Conservation (phyloP, 2,797 vertebrate species). For the Pseudotriccus pelzelni region DNA sequence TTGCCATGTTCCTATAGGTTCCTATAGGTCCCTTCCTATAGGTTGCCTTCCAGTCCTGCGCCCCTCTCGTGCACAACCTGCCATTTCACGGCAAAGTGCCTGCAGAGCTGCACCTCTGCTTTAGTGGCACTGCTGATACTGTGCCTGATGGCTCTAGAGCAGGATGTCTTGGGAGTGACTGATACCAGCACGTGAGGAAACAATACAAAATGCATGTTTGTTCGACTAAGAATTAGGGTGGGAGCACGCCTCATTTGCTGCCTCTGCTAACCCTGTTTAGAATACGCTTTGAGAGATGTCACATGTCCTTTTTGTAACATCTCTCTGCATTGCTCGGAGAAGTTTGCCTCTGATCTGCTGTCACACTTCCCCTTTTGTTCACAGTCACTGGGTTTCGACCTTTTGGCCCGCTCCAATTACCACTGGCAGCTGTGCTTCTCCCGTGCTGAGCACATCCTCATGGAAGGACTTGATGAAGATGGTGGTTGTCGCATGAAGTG, state of each 20-base stretch:
- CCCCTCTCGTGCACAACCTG: not conserved
- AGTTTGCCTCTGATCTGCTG: not conserved
- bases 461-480: constrained; percentile 83
- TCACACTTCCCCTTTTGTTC: not conserved
- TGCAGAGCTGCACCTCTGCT: not conserved
- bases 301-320: not conserved
- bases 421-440: constrained; percentile 86
- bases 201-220: not conserved
- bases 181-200: not conserved
- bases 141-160: not conserved
- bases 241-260: not conserved
- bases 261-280: not conserved
- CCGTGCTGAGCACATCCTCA: constrained; percentile 79
- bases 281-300: not conserved
- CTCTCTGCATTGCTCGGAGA: not conserved
- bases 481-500: constrained; percentile 83
- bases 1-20: not conserved
- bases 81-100: not conserved
- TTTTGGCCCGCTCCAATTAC: constrained; percentile 82
- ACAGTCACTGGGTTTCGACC: constrained; percentile 84
- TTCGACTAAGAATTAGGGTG: not conserved
- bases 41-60: not conserved
- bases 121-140: not conserved
- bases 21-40: too few species aligned
- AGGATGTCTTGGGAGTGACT: not conserved